phyloP scores from a whole-genome alignment of 1,140 invertebrate genomes.

The Octopus sinensis region DNA sequence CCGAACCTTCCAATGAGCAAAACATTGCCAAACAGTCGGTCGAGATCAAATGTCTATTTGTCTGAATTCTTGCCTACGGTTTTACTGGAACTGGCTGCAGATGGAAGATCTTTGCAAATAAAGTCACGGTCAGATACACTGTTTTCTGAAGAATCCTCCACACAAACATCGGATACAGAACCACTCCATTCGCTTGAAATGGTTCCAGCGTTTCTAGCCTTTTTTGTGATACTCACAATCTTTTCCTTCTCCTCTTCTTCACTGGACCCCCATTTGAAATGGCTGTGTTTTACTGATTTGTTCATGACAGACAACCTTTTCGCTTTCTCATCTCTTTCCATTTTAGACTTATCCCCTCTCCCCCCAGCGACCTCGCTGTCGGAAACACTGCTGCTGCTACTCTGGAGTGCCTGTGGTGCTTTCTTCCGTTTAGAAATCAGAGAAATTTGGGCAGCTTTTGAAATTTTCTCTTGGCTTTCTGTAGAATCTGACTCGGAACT shows the following conservation, averaged over 20 bases:
- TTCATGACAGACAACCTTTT: background rate
- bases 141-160: background rate
- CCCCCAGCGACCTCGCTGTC: background rate
- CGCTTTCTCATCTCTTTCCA: background rate
- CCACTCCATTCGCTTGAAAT: background rate
- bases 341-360: background rate
- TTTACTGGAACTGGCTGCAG: too few species aligned
- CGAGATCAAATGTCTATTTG: too few species aligned
- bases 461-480: too few species aligned
- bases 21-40: too few species aligned
- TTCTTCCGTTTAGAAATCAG: background rate
- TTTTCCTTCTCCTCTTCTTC: background rate
- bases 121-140: background rate
- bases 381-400: background rate
- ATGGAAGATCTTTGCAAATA: too few species aligned
- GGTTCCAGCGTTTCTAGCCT: background rate
- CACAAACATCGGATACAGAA: background rate
- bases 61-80: too few species aligned
- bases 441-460: too few species aligned
- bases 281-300: background rate
- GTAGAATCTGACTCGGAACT: too few species aligned
- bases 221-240: background rate
- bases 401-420: background rate
- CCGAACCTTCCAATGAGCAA: too few species aligned
- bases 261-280: background rate